Percentiles rank a stretch among this genome's conserved stretches.
These are phyloP conservation scores for Staurois parvus DNA, from an alignment of 2,797 vertebrate species.

Conservation along the genomic window DNA sequence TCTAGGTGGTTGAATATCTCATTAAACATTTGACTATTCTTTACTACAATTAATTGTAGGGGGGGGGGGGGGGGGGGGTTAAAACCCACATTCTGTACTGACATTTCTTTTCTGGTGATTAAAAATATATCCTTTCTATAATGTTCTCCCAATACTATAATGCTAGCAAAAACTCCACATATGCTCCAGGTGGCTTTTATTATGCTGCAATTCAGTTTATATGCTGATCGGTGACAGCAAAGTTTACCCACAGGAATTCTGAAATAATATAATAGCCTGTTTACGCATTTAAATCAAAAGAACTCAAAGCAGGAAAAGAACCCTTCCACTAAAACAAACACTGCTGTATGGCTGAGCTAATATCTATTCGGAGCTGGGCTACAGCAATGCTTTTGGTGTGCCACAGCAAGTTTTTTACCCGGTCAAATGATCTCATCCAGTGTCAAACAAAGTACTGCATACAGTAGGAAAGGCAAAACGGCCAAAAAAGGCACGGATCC, in stretches of 20 bases:
- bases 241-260: slow-evolving; percentile 9
- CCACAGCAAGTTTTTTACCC: slow-evolving; percentile 6
- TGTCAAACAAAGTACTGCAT: slow-evolving; percentile 24
- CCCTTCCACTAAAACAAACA: neutral
- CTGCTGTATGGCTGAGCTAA: neutral
- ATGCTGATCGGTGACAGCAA: neutral
- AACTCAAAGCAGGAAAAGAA: neutral
- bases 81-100: too few relatives aligned
- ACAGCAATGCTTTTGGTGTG: neutral
- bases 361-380: neutral
- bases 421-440: slow-evolving; percentile 36
- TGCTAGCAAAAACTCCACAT: neutral
- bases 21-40: too few relatives aligned
- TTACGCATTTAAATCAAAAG: neutral
- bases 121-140: too few relatives aligned
- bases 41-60: too few relatives aligned
- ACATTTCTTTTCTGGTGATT: too few relatives aligned
- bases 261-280: neutral
- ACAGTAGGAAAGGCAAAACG: neutral
- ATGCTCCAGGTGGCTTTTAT: neutral
- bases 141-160: too few relatives aligned
- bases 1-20: too few relatives aligned
- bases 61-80: too few relatives aligned
- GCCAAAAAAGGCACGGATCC: neutral
- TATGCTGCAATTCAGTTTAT: neutral